Base-by-base conservation (phyloP, 2,113 vertebrate genomes). In the Apistogramma diplotaenia region DNA sequence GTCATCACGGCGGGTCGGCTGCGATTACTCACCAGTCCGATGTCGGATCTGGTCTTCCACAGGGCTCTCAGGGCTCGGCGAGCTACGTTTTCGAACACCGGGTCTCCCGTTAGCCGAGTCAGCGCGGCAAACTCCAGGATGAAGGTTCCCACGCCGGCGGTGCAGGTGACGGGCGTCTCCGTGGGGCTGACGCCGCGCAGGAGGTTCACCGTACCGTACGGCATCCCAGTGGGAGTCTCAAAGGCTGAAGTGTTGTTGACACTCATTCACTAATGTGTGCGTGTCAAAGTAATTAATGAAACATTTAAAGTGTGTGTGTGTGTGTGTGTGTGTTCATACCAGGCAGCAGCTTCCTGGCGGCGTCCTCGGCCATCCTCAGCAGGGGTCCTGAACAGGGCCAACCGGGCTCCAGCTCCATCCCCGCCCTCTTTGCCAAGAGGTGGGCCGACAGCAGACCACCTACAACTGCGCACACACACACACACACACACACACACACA, bases 311-410 rank as follows among this genome's bases (percentile, higher is more conserved):
- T 43, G 12, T 46, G 43, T 16, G 15, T 19, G 49, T 49, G 19
- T 65, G 29, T 59, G 10, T 55, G 60, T 23, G 27, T 37, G 7
- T 51, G 46, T 78, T 58, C 53, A 88, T 89, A 99, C 98, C 98
- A 46, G 98, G 98, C 25, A 99, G 95, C 33, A 99, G 96, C 70
- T 97, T 99, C 10, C 96, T 96, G 85, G 98, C 98, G 1, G 97
- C 98, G 35, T 98, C 97, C 88, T 98, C 97, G 0, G 98, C 98
- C 97, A 99, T 97, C 76, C 97, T 95, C 75, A 99, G 95, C n/a
- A 99, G 96, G 3, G 97, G 97, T 1, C 98, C 98, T 0, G 97
- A 95, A 91, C 98, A 99, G 0, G 98, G 98, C 98, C 98, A 99
- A 3, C 97, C 98, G 0, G 88, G 94, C 84, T 99, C 98, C 13